These are phyloP conservation scores for Drosophila suboccidentalis DNA, from an alignment of 2,888 invertebrate genomes.

Conservation along the genomic window DNA sequence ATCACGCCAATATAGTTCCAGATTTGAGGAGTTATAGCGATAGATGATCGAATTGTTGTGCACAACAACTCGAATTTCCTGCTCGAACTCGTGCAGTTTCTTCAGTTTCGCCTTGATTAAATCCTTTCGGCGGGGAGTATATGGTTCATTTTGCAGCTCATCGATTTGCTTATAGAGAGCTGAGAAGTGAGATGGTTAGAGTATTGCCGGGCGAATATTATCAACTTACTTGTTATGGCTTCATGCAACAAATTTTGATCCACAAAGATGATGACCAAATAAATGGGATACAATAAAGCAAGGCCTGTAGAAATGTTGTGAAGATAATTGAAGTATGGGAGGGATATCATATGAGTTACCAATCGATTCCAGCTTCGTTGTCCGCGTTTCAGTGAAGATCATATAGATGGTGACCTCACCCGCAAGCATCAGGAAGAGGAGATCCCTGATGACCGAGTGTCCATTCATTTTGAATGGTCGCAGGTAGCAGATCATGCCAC, in stretches of 20 bases:
- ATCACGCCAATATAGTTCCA: background rate
- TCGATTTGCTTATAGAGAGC: slow-evolving; percentile 4
- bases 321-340: background rate
- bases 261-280: slow-evolving; percentile 42
- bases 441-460: slow-evolving; percentile 39
- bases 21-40: background rate
- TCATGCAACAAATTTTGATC: slow-evolving; percentile 35
- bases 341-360: slow-evolving; percentile 9
- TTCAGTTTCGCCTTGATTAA: background rate
- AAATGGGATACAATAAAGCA: slow-evolving; percentile 19
- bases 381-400: background rate
- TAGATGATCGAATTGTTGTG: background rate
- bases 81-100: background rate
- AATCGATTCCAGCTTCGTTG: slow-evolving; percentile 2
- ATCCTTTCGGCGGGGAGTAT: background rate
- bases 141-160: background rate
- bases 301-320: slow-evolving; percentile 24
- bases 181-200: background rate
- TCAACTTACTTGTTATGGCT: slow-evolving; percentile 38
- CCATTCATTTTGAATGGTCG: slow-evolving; percentile 57
- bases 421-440: slow-evolving; percentile 47
- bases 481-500: slow-evolving; percentile 50
- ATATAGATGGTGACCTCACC: slow-evolving; percentile 22
- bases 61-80: slow-evolving; percentile 2
- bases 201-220: background rate